Evolutionary conservation across 2,113 vertebrate genomes (phyloP).

Genomic region (Equus quagga): DNA sequence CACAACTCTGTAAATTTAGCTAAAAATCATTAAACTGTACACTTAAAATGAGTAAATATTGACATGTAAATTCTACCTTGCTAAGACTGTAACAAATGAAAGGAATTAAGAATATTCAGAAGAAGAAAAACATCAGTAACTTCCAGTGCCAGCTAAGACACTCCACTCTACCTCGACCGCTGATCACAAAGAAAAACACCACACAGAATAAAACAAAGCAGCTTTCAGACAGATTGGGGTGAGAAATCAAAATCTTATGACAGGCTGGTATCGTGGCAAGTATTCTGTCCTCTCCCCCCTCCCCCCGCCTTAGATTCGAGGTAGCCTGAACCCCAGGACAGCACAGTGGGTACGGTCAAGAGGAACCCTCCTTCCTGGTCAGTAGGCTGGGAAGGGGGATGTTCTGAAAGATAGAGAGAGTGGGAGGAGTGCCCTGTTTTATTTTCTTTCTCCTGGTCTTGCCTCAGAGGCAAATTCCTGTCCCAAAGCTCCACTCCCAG

Average conservation of each 20-base stretch:
- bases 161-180: neutral
- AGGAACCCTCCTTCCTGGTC: neutral
- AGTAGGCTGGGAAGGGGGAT: too few relatives aligned
- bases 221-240: neutral
- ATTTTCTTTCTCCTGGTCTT: neutral
- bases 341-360: fast-evolving
- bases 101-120: neutral
- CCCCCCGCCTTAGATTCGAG: too few relatives aligned
- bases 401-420: too few relatives aligned
- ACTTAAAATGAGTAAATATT: too few relatives aligned
- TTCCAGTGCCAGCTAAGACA: neutral
- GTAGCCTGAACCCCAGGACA: neutral
- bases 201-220: neutral
- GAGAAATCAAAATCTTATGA: neutral
- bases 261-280: neutral
- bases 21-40: neutral
- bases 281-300: neutral
- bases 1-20: neutral
- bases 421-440: too few relatives aligned
- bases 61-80: neutral
- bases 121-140: neutral
- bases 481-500: neutral
- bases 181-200: neutral
- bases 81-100: neutral
- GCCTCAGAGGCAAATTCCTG: neutral